Percentiles rank a stretch among this genome's conserved stretches.
Conservation (phyloP, 2,113 vertebrate genomes). For the Clinocottus analis region DNA sequence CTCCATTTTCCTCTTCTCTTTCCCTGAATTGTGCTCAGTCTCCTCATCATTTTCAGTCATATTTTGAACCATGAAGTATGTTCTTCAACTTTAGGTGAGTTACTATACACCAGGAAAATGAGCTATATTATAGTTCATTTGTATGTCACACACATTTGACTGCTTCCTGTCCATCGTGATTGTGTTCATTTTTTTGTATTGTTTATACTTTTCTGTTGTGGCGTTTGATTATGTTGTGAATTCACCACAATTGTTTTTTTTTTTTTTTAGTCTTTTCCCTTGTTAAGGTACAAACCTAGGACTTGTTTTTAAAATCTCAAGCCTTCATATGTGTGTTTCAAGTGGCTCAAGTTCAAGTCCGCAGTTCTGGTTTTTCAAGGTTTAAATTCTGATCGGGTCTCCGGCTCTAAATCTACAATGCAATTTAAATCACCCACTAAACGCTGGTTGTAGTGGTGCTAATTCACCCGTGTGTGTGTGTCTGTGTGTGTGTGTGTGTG, state of each 20-base stretch:
- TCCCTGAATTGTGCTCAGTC: background rate
- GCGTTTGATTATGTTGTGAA: background rate
- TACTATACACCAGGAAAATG: background rate
- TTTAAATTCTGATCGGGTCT: background rate
- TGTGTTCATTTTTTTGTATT: background rate
- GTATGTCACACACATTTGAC: background rate
- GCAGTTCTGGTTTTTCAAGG: background rate
- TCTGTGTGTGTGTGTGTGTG: background rate
- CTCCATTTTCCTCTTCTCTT: background rate
- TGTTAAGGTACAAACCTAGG: background rate
- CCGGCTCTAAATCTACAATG: background rate
- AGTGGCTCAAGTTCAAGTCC: background rate
- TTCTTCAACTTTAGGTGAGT: too few relatives aligned
- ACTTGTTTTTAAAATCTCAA: background rate
- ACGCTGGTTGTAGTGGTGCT: background rate
- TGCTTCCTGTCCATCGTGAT: background rate
- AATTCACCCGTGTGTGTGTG: background rate
- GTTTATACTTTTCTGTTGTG: background rate
- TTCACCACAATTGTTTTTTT: background rate
- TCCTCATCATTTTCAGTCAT: background rate
- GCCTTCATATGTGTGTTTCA: background rate
- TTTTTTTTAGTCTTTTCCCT: background rate
- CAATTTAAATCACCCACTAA: background rate
- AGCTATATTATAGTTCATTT: background rate
- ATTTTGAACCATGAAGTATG: background rate